A percentile compares a stretch with the other conserved stretches of the same genome.
phyloP scores from a whole-genome alignment of 2,888 invertebrate genomes.

The Lamellibrachia columna region DNA sequence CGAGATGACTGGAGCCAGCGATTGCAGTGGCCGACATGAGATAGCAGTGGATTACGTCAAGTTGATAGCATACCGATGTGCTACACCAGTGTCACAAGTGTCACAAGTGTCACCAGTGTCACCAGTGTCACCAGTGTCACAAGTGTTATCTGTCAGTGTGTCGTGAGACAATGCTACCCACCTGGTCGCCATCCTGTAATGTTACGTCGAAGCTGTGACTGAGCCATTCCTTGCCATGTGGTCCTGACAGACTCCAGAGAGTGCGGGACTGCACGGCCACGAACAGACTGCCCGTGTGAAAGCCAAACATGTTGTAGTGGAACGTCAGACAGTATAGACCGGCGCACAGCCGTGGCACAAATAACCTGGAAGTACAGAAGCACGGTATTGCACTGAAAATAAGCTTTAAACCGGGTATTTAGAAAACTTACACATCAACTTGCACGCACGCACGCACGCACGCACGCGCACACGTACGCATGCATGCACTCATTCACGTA shows the following conservation, averaged over 20 bases:
- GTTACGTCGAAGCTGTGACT: slow-evolving; percentile 37
- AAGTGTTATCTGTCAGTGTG: neutral
- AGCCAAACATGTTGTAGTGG: neutral
- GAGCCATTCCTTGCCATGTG: slow-evolving; percentile 56
- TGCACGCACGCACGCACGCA: neutral
- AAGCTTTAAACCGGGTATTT: too few relatives aligned
- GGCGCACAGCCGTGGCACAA: neutral
- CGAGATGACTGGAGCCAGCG: too few relatives aligned
- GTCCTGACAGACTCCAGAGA: slow-evolving; percentile 47
- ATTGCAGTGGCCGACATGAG: too few relatives aligned
- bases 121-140: neutral
- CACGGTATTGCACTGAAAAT: neutral
- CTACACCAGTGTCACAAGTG: too few relatives aligned
- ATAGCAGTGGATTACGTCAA: too few relatives aligned
- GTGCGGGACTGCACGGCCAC: neutral
- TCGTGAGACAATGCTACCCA: neutral
- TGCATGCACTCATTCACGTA: neutral
- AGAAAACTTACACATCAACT: neutral
- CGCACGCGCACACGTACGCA: neutral
- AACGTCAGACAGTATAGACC: neutral
- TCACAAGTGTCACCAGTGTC: neutral
- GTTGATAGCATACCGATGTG: too few relatives aligned
- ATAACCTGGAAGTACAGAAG: neutral
- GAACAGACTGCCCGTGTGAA: neutral
- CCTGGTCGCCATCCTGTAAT: neutral